Evolutionary conservation across 2,797 vertebrate species (phyloP), one percentile per base, ranked within the genome.

Genomic region (Sebastes dallii): DNA sequence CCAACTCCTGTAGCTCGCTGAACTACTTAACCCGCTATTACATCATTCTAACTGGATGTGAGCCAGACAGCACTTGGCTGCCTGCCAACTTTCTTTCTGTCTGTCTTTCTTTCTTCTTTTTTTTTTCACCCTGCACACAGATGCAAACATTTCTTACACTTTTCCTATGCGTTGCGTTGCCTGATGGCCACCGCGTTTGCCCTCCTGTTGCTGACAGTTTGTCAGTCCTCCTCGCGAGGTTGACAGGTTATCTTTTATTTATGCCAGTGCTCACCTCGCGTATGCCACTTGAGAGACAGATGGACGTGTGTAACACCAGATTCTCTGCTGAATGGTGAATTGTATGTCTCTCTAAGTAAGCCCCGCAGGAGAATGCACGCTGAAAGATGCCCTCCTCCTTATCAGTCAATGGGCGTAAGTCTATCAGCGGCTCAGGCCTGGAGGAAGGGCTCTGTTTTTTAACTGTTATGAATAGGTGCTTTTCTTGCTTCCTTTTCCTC

Each of bases 381-480:
- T 95, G 95, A 96, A 95, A 95, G 95, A 95, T 88, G 86, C 82
- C 91, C 92, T 89, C 89, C 91, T 86, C 86, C 89, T 92, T 92
- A 93, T 95, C 93, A 94, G 90, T 92, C 91, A 93, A 86, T 93
- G 88, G 85, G 79, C 83, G 80, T 92, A 95, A 93, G 94, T 95
- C 95, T 90, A 88, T 96, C 95, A 95, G 84, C 92, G 20, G 69
- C 80, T 83, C 46, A 79, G 85, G 91, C 94, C 93, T 73, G 75
- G 71, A 93, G 94, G 92, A 93, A 93, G 88, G 64, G 72, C 88
- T 76, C 77, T 86, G 86, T 89, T 92, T 90, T 88, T 91, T 91
- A 94, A 93, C 88, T 76, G 88, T 95, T 94, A 94, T 95, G 94
- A 96, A 96, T 94, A 92, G 91, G 80, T 94, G 83, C 88, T 92